A percentile compares a stretch with the other conserved stretches of the same genome.
Conservation (phyloP, 2,113 vertebrate species). For the Acinonyx jubatus region DNA sequence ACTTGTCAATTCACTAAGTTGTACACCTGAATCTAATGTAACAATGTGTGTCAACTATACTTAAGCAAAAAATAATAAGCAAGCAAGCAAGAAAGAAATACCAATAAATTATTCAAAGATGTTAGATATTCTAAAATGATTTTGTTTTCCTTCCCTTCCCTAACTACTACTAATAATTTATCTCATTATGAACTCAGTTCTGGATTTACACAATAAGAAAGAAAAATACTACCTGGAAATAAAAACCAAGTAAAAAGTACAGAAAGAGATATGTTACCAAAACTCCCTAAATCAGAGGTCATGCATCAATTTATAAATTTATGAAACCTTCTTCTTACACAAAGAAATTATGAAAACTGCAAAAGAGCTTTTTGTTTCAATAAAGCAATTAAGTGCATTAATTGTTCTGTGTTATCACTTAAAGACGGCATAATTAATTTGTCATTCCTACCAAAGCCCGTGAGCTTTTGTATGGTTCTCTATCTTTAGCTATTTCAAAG, state of each 20-base stretch:
- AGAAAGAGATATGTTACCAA: not conserved
- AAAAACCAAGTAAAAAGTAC: slow-evolving; percentile 22
- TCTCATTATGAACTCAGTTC: not conserved
- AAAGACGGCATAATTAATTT: slow-evolving; percentile 64
- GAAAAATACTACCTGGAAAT: slow-evolving; percentile 33
- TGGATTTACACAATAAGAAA: not conserved
- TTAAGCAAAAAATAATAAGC: not conserved
- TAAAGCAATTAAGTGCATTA: slow-evolving; percentile 66
- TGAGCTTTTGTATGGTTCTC: not conserved
- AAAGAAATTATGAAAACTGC: slow-evolving; percentile 55
- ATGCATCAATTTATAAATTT: slow-evolving; percentile 52
- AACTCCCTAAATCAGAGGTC: slow-evolving; percentile 6
- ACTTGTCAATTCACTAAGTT: not conserved
- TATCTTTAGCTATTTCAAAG: slow-evolving; percentile 46
- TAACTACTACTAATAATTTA: slow-evolving; percentile 22
- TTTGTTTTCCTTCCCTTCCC: not conserved
- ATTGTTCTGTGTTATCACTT: slow-evolving; percentile 51
- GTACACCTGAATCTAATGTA: not conserved
- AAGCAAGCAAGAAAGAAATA: not conserved
- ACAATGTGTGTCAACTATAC: not conserved
- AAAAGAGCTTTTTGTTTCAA: slow-evolving; percentile 55
- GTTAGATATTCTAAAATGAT: not conserved
- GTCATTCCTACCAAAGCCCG: not conserved
- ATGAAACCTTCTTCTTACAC: slow-evolving; percentile 14
- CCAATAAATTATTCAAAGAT: slow-evolving; percentile 24